These are phyloP conservation scores for Meda fulgida DNA, from an alignment of 2,797 vertebrate genomes.

Conservation along the genomic window DNA sequence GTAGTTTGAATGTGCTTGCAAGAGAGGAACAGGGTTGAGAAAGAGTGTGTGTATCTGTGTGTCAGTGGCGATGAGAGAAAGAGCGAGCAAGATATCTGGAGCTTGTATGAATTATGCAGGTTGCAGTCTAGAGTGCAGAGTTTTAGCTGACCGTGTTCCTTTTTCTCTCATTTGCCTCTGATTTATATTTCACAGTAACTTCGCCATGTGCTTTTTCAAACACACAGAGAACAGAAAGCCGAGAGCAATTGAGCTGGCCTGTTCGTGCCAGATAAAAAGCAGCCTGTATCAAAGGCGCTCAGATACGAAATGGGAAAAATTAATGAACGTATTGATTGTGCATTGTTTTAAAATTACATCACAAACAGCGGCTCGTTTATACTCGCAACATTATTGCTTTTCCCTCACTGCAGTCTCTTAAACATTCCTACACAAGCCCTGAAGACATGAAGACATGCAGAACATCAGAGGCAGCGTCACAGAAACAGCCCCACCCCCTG, in stretches of 20 bases:
- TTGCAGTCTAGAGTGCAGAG: slow-evolving; percentile 76
- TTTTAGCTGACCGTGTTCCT: slow-evolving; percentile 59
- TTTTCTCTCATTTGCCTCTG: slow-evolving; percentile 45
- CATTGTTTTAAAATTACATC: background rate
- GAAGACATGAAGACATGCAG: slow-evolving; percentile 16
- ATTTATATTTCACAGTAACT: slow-evolving; percentile 37
- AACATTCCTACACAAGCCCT: slow-evolving; percentile 37
- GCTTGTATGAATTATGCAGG: slow-evolving; percentile 81
- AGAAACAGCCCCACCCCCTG: slow-evolving; percentile 58
- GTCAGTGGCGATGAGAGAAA: slow-evolving; percentile 29
- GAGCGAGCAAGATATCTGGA: slow-evolving; percentile 74
- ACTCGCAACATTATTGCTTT: background rate
- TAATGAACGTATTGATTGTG: background rate
- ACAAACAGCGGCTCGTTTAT: background rate
- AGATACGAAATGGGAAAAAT: background rate
- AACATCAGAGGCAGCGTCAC: slow-evolving; percentile 18
- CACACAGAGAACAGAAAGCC: slow-evolving; percentile 18
- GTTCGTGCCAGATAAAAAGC: slow-evolving; percentile 8
- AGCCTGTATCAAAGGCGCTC: background rate
- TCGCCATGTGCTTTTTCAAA: slow-evolving; percentile 30
- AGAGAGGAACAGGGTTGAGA: background rate
- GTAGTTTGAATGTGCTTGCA: slow-evolving; percentile 23
- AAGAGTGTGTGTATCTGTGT: slow-evolving; percentile 29
- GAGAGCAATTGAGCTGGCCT: background rate
- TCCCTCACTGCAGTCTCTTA: slow-evolving; percentile 20